Base-by-base conservation (phyloP, 2,797 vertebrate species). In the Hippopotamyrus pictus region DNA sequence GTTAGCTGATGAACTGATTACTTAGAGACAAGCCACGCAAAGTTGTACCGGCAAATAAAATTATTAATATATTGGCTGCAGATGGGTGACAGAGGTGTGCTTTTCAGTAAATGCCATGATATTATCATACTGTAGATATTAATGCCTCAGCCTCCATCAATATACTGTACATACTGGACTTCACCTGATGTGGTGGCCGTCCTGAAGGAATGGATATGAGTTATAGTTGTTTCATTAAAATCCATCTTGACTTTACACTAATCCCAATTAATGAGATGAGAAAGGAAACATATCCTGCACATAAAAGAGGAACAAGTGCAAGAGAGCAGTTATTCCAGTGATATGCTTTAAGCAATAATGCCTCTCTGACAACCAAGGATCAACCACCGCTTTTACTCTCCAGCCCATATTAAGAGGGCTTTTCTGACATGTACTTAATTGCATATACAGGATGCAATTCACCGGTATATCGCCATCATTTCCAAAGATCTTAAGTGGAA, bases 391-490 rank as follows among this genome's bases (percentile, higher is more conserved):
- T 94, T 93, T 92, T 92, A 90, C 90, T 92, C 91, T 88, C 88
- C 62, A 90, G 89, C 90, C 89, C 89, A 93, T 92, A 93, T 90
- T 93, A 94, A 92, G 90, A 62, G 86, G 69, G 91, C 94, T 96
- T 96, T 95, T 94, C 96, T 94, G 93, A 89, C 91, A 94, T 92
- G 91, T 93, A 94, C 94, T 95, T 93, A 95, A 95, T 96, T 94
- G 95, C 93, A 37, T 89, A 93, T 94, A 62, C n/a, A 25, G 57
- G 22, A 94, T 94, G 92, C 92, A 88, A 90, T 90, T 93, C 92
- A 93, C 92, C 90, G 92, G 91, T 91, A 86, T 17, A 17, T 73
- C 29, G 37, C 65, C 65, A 73, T 73, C 12, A 73, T 73, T 33
- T 73, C 29, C 29, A 73, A 37, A 17, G 65, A 37, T 73, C 12